Base-by-base conservation (phyloP, 2,113 vertebrate species). In the Hipposideros armiger region DNA sequence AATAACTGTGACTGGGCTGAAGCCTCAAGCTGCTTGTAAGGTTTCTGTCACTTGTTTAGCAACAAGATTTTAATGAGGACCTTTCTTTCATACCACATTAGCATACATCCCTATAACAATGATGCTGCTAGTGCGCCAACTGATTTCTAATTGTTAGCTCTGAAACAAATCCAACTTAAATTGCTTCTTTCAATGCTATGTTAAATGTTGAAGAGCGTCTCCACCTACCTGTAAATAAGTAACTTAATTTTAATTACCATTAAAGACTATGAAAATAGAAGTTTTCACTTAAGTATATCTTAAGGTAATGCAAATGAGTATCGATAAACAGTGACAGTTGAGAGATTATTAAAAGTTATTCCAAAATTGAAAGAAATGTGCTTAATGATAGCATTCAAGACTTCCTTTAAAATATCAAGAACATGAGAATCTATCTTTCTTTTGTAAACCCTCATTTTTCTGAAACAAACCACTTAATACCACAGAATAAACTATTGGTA, bases 1-100 rank as follows among this genome's bases (percentile, higher is more conserved):
- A 88, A 95, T 88, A 95, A 95, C 56, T 64, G 52, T 11, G 81
- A 94, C 30, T 98, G 94, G 94, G 97, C 96, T 90, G 45, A 77
- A 98, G 95, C 96, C 97, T 98, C 84, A 88, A 89, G 73, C 92
- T 96, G 24, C 98, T 98, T 97, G 42, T 95, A 97, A 98, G 95
- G 95, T 93, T 97, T 98, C 89, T 98, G 97, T 98, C 97, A 95
- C 96, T 98, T 98, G 80, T 98, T 98, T 97, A 98, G 93, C 97
- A 97, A 93, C 87, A 97, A 91, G 96, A 85, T 93, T 98, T 98
- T 98, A 99, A 98, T 97, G 98, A 98, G 95, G 95, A 96, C 97
- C 97, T 96, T 96, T 96, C 96, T 90, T 98, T 98, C 87, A 58
- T 95, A 94, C 82, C 87, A 26, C 19, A 26, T 97, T 98, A 97